phyloP scores from a whole-genome alignment of 2,113 vertebrate species.

The Myrmecophaga tridactyla region DNA sequence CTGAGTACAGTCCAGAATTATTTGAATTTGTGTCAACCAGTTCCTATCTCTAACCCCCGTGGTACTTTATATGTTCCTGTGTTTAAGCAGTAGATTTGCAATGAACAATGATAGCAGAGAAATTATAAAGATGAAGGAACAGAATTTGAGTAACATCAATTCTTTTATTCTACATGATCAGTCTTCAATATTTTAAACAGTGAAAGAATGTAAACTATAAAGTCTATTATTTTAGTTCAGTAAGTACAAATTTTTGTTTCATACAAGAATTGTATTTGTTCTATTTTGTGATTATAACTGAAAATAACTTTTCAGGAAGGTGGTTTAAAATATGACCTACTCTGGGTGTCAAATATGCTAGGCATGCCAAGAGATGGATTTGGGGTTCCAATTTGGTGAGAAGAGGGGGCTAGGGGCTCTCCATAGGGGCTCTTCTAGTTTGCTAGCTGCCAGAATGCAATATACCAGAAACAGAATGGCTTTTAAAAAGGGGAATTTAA shows the following conservation, averaged over 20 bases:
- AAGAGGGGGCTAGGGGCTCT: background rate
- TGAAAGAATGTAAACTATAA: background rate
- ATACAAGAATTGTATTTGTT: background rate
- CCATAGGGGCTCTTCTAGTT: no score
- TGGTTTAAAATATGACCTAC: background rate
- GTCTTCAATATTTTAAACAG: background rate
- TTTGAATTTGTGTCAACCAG: background rate
- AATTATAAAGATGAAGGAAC: background rate
- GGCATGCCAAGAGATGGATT: background rate
- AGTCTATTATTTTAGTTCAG: background rate
- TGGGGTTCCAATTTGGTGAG: background rate
- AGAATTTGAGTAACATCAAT: background rate
- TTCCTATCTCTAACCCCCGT: accelerated
- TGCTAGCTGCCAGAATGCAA: no score
- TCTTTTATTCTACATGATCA: background rate
- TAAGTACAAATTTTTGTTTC: background rate
- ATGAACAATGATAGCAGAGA: background rate
- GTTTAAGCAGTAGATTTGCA: background rate
- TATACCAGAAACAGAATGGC: no score
- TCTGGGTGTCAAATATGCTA: background rate
- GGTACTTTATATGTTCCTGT: background rate
- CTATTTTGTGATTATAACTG: background rate
- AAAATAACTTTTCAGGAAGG: background rate
- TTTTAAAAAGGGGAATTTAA: no score
- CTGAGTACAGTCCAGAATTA: background rate